Percentiles rank a stretch among this genome's conserved stretches.
These are phyloP conservation scores for Scaptomyza polygonia DNA, from an alignment of 2,888 invertebrate genomes.

Conservation along the genomic window DNA sequence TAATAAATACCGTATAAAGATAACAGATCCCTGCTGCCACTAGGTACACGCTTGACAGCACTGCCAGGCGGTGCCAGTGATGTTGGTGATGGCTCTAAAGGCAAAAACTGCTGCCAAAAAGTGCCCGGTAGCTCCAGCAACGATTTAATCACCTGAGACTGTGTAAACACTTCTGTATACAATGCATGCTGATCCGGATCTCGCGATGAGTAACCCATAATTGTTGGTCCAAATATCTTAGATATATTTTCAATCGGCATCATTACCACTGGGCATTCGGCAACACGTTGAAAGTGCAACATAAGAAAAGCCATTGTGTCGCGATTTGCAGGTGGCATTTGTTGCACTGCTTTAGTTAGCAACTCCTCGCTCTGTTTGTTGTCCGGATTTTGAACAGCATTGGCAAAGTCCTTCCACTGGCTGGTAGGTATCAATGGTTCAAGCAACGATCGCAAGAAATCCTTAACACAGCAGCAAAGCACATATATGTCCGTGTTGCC, in stretches of 20 bases:
- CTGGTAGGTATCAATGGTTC: conserved; percentile 94
- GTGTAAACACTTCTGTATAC: conserved; percentile 91
- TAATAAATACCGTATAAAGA: conserved; percentile 78
- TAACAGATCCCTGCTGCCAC: conserved; percentile 71
- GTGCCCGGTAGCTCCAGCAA: conserved; percentile 89
- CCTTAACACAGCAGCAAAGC: conserved; percentile 96
- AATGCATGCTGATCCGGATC: conserved; percentile 90
- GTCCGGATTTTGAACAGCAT: conserved; percentile 85
- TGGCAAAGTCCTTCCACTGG: conserved; percentile 89
- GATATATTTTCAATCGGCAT: conserved; percentile 96
- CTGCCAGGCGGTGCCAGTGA: conserved; percentile 32
- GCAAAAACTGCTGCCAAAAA: conserved; percentile 87
- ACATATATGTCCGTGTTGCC: conserved; percentile 91
- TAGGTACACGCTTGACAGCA: conserved; percentile 64
- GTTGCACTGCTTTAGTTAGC: conserved; percentile 90
- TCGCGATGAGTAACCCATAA: conserved; percentile 93
- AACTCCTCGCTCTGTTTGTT: conserved; percentile 85
- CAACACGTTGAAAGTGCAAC: conserved; percentile 95
- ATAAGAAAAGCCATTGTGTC: conserved; percentile 97
- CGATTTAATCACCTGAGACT: conserved; percentile 89
- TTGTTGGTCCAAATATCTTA: conserved; percentile 96
- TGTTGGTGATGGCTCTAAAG: conserved; percentile 52
- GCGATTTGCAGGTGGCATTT: conserved; percentile 95
- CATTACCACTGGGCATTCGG: conserved; percentile 92
- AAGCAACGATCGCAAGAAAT: conserved; percentile 94